Conservation (phyloP, 1,140 invertebrate species). For the Amyelois transitella region DNA sequence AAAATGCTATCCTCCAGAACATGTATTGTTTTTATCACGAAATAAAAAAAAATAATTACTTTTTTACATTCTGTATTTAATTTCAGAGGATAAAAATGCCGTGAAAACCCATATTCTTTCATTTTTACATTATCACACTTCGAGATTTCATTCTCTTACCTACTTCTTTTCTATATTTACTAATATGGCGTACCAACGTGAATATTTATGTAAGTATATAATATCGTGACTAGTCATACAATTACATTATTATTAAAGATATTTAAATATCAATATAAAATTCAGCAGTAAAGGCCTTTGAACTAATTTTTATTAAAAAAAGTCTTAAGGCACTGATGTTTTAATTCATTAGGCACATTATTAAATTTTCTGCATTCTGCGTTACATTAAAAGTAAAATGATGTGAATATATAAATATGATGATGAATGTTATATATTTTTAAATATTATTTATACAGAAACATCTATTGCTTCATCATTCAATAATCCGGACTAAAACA, state of each 20-base stretch:
- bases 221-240: slow-evolving; percentile 52
- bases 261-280: not conserved
- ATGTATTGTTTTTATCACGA: no score
- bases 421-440: not conserved
- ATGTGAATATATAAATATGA: not conserved
- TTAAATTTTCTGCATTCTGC: no score
- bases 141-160: slow-evolving; percentile 22
- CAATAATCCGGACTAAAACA: not conserved
- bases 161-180: slow-evolving; percentile 21
- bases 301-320: slow-evolving; percentile 49
- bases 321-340: slow-evolving; percentile 19
- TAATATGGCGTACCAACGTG: slow-evolving; percentile 38
- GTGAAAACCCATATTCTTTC: not conserved
- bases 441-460: not conserved
- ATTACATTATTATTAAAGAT: slow-evolving; percentile 23
- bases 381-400: no score
- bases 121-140: slow-evolving; percentile 37
- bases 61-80: no score
- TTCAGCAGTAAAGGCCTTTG: slow-evolving; percentile 18
- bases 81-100: not conserved
- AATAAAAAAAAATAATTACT: no score
- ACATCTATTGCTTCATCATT: not conserved
- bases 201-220: slow-evolving; percentile 29
- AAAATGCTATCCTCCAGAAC: no score
- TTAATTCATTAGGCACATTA: slow-evolving; percentile 22